phyloP scores from a whole-genome alignment of 2,113 vertebrate species.

The Triplophysa siluroides region DNA sequence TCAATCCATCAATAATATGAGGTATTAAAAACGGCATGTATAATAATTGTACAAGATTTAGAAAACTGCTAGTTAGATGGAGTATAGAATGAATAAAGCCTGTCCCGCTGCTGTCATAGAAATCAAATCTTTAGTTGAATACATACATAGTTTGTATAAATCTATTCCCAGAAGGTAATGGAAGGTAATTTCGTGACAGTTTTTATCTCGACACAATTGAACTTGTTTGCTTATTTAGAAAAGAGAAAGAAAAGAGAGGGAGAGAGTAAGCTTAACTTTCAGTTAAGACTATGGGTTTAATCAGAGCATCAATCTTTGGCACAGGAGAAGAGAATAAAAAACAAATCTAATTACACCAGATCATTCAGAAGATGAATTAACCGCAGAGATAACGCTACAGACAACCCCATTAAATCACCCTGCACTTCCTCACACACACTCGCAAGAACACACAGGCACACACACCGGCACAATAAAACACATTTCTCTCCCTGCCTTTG shows the following conservation, averaged over 20 bases:
- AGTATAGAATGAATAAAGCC: not conserved
- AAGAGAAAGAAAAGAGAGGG: not conserved
- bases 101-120: not conserved
- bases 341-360: constrained; percentile 70
- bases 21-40: not conserved
- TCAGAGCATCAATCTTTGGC: constrained; percentile 67
- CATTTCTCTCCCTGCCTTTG: constrained; percentile 38
- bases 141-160: not conserved
- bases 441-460: not conserved
- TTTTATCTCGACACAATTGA: not conserved
- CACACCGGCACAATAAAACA: not conserved
- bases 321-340: constrained; percentile 60
- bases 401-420: constrained; percentile 58
- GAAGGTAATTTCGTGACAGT: not conserved
- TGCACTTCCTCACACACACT: not conserved
- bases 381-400: constrained; percentile 67
- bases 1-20: too few relatives aligned
- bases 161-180: constrained; percentile 12
- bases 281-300: constrained; percentile 62
- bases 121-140: not conserved
- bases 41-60: not conserved
- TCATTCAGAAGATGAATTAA: constrained; percentile 67
- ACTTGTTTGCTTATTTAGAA: constrained; percentile 31
- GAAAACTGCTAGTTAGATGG: too few relatives aligned
- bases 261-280: constrained; percentile 23